Conservation (phyloP, 2,888 invertebrate genomes). For the Operophtera brumata region DNA sequence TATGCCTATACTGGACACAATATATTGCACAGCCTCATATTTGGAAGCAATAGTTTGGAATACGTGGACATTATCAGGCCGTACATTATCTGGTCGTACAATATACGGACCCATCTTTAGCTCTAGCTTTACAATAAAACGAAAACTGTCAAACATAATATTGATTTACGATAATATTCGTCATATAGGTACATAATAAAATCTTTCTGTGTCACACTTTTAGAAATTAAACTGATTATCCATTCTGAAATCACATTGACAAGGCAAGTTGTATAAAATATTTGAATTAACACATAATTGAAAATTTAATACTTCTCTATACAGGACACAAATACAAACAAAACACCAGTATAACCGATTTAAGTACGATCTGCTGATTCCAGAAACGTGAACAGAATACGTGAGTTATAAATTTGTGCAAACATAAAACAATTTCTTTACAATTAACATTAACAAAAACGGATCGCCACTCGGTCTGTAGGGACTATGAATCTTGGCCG, state of each 20-base stretch:
- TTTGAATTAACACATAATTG: constrained; percentile 21
- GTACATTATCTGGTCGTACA: too few relatives aligned
- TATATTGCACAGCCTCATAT: too few relatives aligned
- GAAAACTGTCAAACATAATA: constrained; percentile 27
- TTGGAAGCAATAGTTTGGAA: too few relatives aligned
- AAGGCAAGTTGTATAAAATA: constrained; percentile 20
- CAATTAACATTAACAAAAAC: constrained; percentile 16
- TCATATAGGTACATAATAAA: constrained; percentile 26
- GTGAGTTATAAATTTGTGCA: constrained; percentile 27
- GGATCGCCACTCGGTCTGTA: constrained; percentile 1
- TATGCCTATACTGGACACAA: too few relatives aligned
- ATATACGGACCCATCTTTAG: background rate
- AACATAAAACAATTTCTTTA: constrained; percentile 30
- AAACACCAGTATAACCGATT: constrained; percentile 2
- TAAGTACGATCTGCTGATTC: background rate
- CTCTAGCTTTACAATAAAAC: constrained; percentile 11
- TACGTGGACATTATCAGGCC: too few relatives aligned
- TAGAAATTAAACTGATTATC: constrained; percentile 12
- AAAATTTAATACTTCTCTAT: constrained; percentile 5
- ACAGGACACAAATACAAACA: background rate
- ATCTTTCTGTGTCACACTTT: constrained; percentile 16
- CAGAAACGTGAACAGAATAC: constrained; percentile 23
- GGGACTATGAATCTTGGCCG: background rate
- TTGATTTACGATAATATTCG: constrained; percentile 25
- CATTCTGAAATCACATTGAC: constrained; percentile 18